A percentile compares a stretch with the other conserved stretches of the same genome.
phyloP scores from a whole-genome alignment of 2,113 vertebrate genomes.

The Chelonoidis abingdonii region DNA sequence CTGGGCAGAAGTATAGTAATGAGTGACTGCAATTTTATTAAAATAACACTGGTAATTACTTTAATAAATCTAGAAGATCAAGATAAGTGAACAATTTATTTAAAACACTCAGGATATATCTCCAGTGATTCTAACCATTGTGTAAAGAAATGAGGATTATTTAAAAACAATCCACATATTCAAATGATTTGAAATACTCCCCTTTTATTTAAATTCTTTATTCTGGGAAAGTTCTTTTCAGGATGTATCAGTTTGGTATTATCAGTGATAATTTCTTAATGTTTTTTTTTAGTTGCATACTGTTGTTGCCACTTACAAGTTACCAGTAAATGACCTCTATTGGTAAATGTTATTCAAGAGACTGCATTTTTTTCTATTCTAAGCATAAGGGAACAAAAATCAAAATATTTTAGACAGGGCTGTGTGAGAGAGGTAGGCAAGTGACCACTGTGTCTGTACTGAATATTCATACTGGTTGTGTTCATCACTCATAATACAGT shows the following conservation, averaged over 20 bases:
- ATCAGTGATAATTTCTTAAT: not conserved
- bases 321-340: no score
- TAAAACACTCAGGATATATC: slow-evolving; percentile 6
- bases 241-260: not conserved
- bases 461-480: not conserved
- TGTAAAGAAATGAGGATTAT: slow-evolving; percentile 1
- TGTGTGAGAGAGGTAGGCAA: not conserved
- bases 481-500: not conserved
- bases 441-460: not conserved
- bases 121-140: slow-evolving; percentile 9
- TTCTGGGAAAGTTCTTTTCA: not conserved
- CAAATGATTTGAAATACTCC: slow-evolving; percentile 5
- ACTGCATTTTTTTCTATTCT: not conserved
- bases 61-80: slow-evolving; percentile 58
- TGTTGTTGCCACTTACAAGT: not conserved
- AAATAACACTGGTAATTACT: slow-evolving; percentile 57
- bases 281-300: not conserved
- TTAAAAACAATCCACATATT: not conserved
- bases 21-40: slow-evolving; percentile 44
- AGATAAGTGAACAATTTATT: slow-evolving; percentile 70
- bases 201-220: not conserved
- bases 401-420: not conserved
- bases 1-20: slow-evolving; percentile 1
- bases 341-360: no score
- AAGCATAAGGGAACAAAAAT: not conserved